Percentiles rank a stretch among this genome's conserved stretches.
Conservation (phyloP, 2,113 vertebrate genomes). For the Oreochromis niloticus region DNA sequence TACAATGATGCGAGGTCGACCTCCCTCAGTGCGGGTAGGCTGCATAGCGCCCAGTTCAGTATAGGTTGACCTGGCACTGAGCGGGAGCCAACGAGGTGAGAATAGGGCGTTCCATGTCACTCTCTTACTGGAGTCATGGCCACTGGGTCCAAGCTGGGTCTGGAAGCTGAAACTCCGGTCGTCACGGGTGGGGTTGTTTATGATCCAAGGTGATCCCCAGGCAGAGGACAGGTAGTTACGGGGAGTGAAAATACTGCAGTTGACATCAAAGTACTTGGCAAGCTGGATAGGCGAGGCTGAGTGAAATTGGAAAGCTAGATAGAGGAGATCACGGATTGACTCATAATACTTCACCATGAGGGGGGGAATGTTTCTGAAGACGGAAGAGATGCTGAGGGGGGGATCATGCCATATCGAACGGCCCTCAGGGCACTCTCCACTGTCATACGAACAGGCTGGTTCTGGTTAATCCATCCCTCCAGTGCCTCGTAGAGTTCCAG, state of each 20-base stretch:
- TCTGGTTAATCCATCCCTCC: conserved; percentile 83
- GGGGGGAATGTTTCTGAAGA: conserved; percentile 83
- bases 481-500: conserved; percentile 88
- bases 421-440: conserved; percentile 78
- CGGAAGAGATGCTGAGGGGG: conserved; percentile 86
- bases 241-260: conserved; percentile 91
- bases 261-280: conserved; percentile 94
- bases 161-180: conserved; percentile 96
- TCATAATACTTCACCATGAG: conserved; percentile 78
- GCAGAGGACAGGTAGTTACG: conserved; percentile 90
- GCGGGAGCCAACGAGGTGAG: conserved; percentile 91
- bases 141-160: conserved; percentile 91
- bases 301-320: conserved; percentile 96
- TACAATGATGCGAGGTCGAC: conserved; percentile 85
- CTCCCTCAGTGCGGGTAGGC: conserved; percentile 77
- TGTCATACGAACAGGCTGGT: conserved; percentile 71
- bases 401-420: conserved; percentile 93
- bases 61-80: conserved; percentile 84
- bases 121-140: conserved; percentile 81
- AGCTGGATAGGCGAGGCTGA: conserved; percentile 87
- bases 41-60: conserved; percentile 80
- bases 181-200: conserved; percentile 90
- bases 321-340: conserved; percentile 84
- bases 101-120: conserved; percentile 95
- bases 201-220: conserved; percentile 93